Evolutionary conservation across 2,888 invertebrate genomes (phyloP).

Genomic region (Drosophila vallismaia): DNA sequence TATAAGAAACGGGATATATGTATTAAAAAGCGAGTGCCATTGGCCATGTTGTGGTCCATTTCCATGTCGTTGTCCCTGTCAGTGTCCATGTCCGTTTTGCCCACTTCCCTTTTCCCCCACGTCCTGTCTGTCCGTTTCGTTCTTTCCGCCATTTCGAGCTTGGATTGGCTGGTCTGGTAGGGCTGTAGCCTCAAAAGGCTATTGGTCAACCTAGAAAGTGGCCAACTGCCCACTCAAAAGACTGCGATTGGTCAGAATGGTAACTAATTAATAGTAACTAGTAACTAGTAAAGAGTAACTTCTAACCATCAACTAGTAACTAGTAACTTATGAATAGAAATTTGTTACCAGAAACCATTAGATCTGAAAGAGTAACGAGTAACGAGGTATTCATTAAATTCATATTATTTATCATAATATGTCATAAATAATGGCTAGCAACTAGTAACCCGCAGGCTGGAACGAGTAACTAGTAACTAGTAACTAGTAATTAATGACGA

Average conservation of each 20-base stretch:
- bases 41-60: constrained; percentile 41
- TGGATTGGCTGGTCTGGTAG: not conserved
- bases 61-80: constrained; percentile 48
- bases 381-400: too few relatives aligned
- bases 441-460: not conserved
- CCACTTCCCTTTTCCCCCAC: not conserved
- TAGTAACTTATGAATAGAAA: not conserved
- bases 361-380: not conserved
- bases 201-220: not conserved
- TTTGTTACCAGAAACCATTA: too few relatives aligned
- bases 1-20: constrained; percentile 68
- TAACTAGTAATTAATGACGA: too few relatives aligned
- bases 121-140: not conserved
- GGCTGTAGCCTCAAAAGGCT: constrained; percentile 3
- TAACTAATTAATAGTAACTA: not conserved
- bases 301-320: not conserved
- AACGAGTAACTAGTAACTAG: not conserved
- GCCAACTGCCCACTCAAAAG: not conserved
- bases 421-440: not conserved
- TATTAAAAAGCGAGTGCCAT: constrained; percentile 49
- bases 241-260: not conserved
- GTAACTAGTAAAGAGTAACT: not conserved
- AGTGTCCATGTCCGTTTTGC: constrained; percentile 43
- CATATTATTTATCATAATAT: too few relatives aligned
- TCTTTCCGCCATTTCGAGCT: constrained; percentile 25